A percentile compares a stretch with the other conserved stretches of the same genome.
Evolutionary conservation across 2,113 vertebrate genomes (phyloP).

Genomic region (Ophthalmolycus amberensis): DNA sequence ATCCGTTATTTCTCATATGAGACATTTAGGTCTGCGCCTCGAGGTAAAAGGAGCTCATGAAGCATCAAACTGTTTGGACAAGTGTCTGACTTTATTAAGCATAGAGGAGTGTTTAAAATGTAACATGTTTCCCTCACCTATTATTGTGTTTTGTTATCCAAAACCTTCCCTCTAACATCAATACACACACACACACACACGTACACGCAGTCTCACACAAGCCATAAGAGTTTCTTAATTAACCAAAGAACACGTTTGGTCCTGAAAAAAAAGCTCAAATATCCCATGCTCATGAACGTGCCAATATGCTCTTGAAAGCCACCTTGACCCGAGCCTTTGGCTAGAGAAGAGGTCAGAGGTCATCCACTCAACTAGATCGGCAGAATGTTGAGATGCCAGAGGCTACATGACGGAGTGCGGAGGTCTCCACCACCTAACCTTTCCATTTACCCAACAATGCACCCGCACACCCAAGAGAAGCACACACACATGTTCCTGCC

Average conservation of each 20-base stretch:
- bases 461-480: conserved; percentile 19
- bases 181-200: not conserved
- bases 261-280: conserved; percentile 64
- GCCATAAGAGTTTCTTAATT: conserved; percentile 45
- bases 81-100: conserved; percentile 24
- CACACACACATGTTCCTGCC: conserved; percentile 54
- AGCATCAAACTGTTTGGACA: conserved; percentile 1
- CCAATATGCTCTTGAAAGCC: conserved; percentile 65
- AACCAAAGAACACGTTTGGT: conserved; percentile 44
- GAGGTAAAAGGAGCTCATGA: conserved; percentile 32
- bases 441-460: conserved; percentile 52
- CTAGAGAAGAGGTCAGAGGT: conserved; percentile 74
- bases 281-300: conserved; percentile 52
- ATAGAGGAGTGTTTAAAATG: not conserved
- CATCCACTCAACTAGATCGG: conserved; percentile 69
- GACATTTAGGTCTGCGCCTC: not conserved
- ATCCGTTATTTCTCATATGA: conserved; percentile 6
- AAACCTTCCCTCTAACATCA: not conserved
- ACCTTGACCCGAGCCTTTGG: conserved; percentile 73
- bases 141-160: not conserved
- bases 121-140: not conserved
- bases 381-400: conserved; percentile 60
- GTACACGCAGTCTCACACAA: conserved; percentile 8
- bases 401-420: conserved; percentile 37
- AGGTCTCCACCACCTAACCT: conserved; percentile 63